Evolutionary conservation across 2,888 invertebrate genomes (phyloP).

Genomic region (Drosophila paramelanica): DNA sequence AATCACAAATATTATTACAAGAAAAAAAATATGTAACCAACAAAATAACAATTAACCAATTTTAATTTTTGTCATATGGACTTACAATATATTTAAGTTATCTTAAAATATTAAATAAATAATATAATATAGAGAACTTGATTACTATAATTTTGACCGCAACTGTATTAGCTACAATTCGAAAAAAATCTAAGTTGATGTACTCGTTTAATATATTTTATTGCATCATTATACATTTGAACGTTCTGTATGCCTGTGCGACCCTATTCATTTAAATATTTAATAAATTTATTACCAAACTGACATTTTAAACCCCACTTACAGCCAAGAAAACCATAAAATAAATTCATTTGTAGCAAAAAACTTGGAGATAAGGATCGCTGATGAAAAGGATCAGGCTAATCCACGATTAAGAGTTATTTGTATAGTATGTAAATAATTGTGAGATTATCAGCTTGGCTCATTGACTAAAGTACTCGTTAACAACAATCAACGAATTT

Average conservation of each 20-base stretch:
- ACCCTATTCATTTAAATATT: constrained; percentile 39
- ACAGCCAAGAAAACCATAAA: constrained; percentile 43
- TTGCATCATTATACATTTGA: constrained; percentile 48
- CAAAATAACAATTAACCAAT: too few relatives aligned
- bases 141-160: too few relatives aligned
- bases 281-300: constrained; percentile 43
- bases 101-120: too few relatives aligned
- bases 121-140: too few relatives aligned
- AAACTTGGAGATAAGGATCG: constrained; percentile 43
- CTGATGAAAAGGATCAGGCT: constrained; percentile 38
- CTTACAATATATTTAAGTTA: too few relatives aligned
- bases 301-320: constrained; percentile 35
- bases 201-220: constrained; percentile 21
- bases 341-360: constrained; percentile 36
- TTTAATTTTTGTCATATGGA: too few relatives aligned
- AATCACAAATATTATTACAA: too few relatives aligned
- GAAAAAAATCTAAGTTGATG: background rate
- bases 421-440: constrained; percentile 52
- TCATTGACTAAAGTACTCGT: constrained; percentile 65
- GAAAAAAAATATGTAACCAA: too few relatives aligned
- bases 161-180: background rate
- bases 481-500: constrained; percentile 54
- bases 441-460: constrained; percentile 76
- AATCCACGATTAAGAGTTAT: constrained; percentile 40
- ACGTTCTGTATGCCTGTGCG: constrained; percentile 49